These are phyloP conservation scores for Dinothrombium tinctorium DNA, from an alignment of 1,140 invertebrate species.

Conservation along the genomic window DNA sequence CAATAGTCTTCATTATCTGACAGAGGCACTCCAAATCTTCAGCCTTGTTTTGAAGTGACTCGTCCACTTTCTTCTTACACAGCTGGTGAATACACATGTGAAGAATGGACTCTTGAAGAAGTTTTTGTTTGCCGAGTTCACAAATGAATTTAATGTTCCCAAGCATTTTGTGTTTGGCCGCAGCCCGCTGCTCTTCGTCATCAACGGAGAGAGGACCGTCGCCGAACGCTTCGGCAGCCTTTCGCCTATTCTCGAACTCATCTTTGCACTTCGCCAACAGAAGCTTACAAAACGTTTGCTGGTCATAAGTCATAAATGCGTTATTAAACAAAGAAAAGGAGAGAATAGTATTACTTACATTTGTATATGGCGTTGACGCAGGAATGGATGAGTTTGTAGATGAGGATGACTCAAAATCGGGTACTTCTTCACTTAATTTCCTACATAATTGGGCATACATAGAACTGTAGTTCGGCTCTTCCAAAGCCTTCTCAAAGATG, in stretches of 20 bases:
- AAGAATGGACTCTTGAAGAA: constrained; percentile 70
- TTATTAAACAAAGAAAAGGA: constrained; percentile 9
- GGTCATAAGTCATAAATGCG: not conserved
- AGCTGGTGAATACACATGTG: constrained; percentile 74
- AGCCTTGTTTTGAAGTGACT: constrained; percentile 47
- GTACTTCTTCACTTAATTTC: constrained; percentile 83
- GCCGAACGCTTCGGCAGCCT: constrained; percentile 29
- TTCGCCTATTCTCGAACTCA: constrained; percentile 60
- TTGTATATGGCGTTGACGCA: not conserved
- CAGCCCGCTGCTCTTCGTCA: constrained; percentile 64
- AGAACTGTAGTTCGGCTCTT: constrained; percentile 99
- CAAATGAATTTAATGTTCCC: constrained; percentile 82
- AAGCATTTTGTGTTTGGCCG: constrained; percentile 89
- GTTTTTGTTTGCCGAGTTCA: constrained; percentile 86
- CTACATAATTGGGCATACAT: constrained; percentile 98
- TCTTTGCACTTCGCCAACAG: constrained; percentile 78
- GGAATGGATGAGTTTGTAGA: not conserved
- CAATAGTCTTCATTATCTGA: constrained; percentile 93
- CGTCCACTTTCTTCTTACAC: constrained; percentile 35
- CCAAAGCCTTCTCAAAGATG: constrained; percentile 96
- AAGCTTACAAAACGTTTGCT: constrained; percentile 53
- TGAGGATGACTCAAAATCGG: constrained; percentile 61
- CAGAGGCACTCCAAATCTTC: constrained; percentile 94
- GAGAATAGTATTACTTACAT: not conserved
- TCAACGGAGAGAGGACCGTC: constrained; percentile 39